Evolutionary conservation across 2,797 vertebrate genomes (phyloP), one percentile per base, ranked within the genome.

Genomic region (Heliangelus exortis): DNA sequence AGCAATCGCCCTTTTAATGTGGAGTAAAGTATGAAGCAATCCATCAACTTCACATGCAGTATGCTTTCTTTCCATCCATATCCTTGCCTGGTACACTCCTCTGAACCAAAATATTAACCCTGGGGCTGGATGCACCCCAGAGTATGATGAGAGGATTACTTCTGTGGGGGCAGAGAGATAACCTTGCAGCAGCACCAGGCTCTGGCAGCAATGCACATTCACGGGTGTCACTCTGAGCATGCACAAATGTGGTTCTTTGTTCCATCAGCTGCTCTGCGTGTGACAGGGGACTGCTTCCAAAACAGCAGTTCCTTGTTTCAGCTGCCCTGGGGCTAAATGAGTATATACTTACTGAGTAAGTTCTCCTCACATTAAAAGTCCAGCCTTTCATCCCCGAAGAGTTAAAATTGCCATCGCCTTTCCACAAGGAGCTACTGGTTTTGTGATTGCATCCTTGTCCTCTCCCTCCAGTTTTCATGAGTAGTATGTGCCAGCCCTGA

Each of bases 251-350:
- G 63, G 53, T 15, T 71, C 84, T 89, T 89, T 88, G 80, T 89
- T 90, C 83, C 33, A 48, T 82, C 95, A 96, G 91, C 92, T 90
- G 87, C 84, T 91, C 80, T 41, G 61, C 23, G 10, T 87, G 77
- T 94, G 92, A 95, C 73, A 72, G 54, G 63, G 33, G 43, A 23
- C 59, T 82, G 57, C 50, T 79, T 84, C 1, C 0, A 77, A 84
- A 92, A 84, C 57, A 91, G 87, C 22, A 93, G 85, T 53, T 92
- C 89, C 87, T 95, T 91, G 71, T 90, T 90, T 55, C 6, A 26
- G 54, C 65, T 94, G 58, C 31, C 57, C n/a, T 1, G 22, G 87
- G 54, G n/a, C 61, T 74, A 65, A 84, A 76, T 58, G 48, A 14
- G 33, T 48, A 74, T 34, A 47, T 18, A 55, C 69, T 85, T 51